Base-by-base conservation (phyloP, 2,888 invertebrate genomes). In the Caenorhabditis sp. region DNA sequence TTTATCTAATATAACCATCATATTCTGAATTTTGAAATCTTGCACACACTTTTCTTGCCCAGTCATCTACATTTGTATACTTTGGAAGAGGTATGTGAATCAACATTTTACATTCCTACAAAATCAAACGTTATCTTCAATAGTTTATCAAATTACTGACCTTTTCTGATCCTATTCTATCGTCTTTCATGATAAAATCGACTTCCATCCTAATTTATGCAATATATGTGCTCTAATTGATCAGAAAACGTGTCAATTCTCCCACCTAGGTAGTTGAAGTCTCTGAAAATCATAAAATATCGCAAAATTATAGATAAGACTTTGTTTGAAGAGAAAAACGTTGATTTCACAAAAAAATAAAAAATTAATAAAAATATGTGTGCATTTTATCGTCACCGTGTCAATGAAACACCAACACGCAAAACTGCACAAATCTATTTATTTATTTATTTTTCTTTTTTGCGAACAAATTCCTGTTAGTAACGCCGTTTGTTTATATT, bases 31-130 rank as follows among this genome's bases (percentile, higher is more conserved):
- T 69, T n/a, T 60, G 61, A 14, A 51, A 37, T 23, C 58, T 54
- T 12, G 69, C 49, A 17, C 66, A 53, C 19, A 76, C 21, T 31
- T 69, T 69, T n/a, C 74, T 63, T 2, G 69, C 50, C 50, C 64
- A 79, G 27, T 79, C 79, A 0, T 75, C 70, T 3, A 70, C 6
- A 53, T 60, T 66, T 4, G 69, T 66, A 43, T 75, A 68, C 27
- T 72, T 59, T 5, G 78, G 78, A 12, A 76, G 49, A 0, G 78
- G 78, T 55, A 78, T 69, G 0, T 65, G 69, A 0, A 78, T 55
- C 10, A 61, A 24, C 8, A 73, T 53, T 37, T 68, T 31, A 31
- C 31, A 31, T 31, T 31, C 66, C 71, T 71, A 19, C 1, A 66
- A 54, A 50, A 50, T 14, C 19, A 3, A n/a, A 8, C 8, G 3